Evolutionary conservation across 2,888 invertebrate species (phyloP).

Genomic region (Coleophora deauratella): DNA sequence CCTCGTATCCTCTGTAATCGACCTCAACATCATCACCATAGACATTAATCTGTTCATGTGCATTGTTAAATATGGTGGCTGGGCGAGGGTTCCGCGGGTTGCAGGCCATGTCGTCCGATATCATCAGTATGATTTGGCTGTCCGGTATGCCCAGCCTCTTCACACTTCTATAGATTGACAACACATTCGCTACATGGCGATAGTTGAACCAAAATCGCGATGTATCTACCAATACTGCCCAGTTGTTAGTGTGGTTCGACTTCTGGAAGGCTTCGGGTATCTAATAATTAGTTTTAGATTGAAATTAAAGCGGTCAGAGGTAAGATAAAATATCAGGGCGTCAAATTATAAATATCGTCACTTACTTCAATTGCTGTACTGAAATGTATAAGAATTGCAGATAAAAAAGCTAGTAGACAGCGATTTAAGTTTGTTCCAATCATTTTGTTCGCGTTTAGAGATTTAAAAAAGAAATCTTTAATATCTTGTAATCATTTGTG

Average conservation of each 20-base stretch:
- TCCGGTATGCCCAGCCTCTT: slow-evolving; percentile 99
- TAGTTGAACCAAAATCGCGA: slow-evolving; percentile 99
- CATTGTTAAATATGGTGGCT: slow-evolving; percentile 98
- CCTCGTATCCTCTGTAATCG: slow-evolving; percentile 95
- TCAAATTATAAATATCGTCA: too few relatives aligned
- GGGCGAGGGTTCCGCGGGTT: slow-evolving; percentile 98
- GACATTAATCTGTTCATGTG: slow-evolving; percentile 97
- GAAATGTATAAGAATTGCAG: not conserved
- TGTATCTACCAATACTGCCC: slow-evolving; percentile 99
- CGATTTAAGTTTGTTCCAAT: too few relatives aligned
- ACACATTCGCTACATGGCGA: slow-evolving; percentile 98
- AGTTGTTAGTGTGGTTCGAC: slow-evolving; percentile 95
- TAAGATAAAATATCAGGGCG: too few relatives aligned
- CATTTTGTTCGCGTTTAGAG: not conserved
- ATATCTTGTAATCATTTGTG: too few relatives aligned
- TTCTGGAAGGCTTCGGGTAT: slow-evolving; percentile 73
- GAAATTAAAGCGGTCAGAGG: too few relatives aligned
- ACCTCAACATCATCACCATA: slow-evolving; percentile 99
- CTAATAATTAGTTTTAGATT: slow-evolving; percentile 25
- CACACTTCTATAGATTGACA: slow-evolving; percentile 98
- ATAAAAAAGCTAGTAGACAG: not conserved
- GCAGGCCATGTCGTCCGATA: slow-evolving; percentile 99
- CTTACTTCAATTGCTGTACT: not conserved
- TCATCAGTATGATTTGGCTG: slow-evolving; percentile 98
- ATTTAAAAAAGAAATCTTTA: slow-evolving; percentile 10